Evolutionary conservation across 1,140 invertebrate genomes (phyloP), one percentile per base, ranked within the genome.

Genomic region (Stenopsyche tienmushanensis): DNA sequence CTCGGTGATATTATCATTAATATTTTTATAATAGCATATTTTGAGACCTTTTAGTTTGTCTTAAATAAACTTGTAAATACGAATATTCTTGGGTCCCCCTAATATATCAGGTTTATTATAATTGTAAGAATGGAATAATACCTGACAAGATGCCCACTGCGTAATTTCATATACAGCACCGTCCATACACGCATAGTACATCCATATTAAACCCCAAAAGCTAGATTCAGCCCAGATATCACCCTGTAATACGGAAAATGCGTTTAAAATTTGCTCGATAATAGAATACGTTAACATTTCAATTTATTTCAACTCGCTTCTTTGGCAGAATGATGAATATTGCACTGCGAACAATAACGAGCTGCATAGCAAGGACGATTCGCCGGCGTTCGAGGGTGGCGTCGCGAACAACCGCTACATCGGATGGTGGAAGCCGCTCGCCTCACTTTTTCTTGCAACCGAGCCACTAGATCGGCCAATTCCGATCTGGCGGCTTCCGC

Each of bases 171-270:
- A 97, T 10, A 97, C 89, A 64, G 88, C 89, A 45, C 91, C 91
- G 78, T 97, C 94, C 93, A 97, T 96, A 71, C 94, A 94, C n/a
- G 94, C 94, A 78, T 92, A 95, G 80, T 96, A 97, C 80, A 93
- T 89, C 90, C 93, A 95, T 42, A 90, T 82, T 68, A 96, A 87
- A 52, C 94, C 93, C 80, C 94, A 85, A 78, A 91, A 85, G 70
- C 86, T 85, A 45, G 90, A 92, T 81, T 97, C 94, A 45, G 94
- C 93, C 95, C 95, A 97, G 69, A 97, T 93, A 77, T 97, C 95
- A 67, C 92, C 94, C 94, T 95, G 76, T 23, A 73, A 73, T 72
- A n/a, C n/a, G n/a, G n/a, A n/a, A n/a, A n/a, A n/a, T n/a, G n/a
- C 68, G 62, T 63, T 52, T 7, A 45, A 15, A 64, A 53, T 47